These are phyloP conservation scores for Patella ulyssiponensis DNA, from an alignment of 2,888 invertebrate genomes.

Conservation along the genomic window DNA sequence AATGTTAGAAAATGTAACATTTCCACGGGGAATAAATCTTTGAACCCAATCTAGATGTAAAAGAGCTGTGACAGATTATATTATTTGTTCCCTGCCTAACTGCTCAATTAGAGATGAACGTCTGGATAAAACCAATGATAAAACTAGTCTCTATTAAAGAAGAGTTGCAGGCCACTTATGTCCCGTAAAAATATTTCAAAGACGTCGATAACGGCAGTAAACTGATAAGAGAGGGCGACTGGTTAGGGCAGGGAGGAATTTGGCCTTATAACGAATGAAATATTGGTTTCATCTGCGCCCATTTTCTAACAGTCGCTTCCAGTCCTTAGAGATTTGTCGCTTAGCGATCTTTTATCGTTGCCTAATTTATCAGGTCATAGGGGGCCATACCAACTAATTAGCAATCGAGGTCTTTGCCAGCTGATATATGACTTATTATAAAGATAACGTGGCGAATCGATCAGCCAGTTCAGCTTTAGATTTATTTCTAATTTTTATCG, in stretches of 20 bases:
- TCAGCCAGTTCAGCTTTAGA: conserved; percentile 30
- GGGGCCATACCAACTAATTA: conserved; percentile 40
- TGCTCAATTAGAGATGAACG: neutral
- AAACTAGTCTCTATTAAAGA: conserved; percentile 9
- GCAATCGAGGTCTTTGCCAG: conserved; percentile 23
- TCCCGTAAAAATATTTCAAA: conserved; percentile 5
- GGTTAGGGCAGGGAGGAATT: conserved; percentile 4
- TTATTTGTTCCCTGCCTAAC: neutral
- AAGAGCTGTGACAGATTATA: conserved; percentile 12
- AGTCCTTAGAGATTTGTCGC: conserved; percentile 17
- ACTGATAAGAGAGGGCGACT: conserved; percentile 11
- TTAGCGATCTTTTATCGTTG: conserved; percentile 37
- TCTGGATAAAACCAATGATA: conserved; percentile 5
- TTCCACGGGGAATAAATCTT: conserved; percentile 9
- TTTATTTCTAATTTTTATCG: conserved; percentile 44
- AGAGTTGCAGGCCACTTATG: conserved; percentile 11
- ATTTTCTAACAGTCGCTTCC: conserved; percentile 11
- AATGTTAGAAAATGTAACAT: conserved; percentile 5
- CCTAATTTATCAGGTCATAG: conserved; percentile 43
- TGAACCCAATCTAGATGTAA: conserved; percentile 13
- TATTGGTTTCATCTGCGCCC: conserved; percentile 32
- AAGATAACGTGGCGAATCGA: conserved; percentile 38
- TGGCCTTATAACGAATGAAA: conserved; percentile 30
- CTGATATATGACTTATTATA: conserved; percentile 44
- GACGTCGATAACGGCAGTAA: conserved; percentile 9